phyloP scores from a whole-genome alignment of 1,140 invertebrate species.

The Eurosta solidaginis region DNA sequence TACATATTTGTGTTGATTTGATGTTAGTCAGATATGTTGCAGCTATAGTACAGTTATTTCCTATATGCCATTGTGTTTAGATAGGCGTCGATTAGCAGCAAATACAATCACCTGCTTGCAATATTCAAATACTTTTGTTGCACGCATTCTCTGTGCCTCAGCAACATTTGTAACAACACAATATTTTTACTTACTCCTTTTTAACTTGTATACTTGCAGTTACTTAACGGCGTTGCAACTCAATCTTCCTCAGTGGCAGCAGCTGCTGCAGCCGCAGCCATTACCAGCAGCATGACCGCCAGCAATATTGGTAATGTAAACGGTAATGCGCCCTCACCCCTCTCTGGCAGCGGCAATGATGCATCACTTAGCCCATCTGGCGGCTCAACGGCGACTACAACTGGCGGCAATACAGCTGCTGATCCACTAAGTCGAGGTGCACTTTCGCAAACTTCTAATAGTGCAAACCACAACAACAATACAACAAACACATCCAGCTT shows the following conservation, averaged over 20 bases:
- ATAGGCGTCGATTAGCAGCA: background rate
- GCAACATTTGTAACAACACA: background rate
- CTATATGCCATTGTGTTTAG: background rate
- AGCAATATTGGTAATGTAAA: background rate
- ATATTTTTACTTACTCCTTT: constrained; percentile 30
- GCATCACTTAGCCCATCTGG: constrained; percentile 67
- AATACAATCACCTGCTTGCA: constrained; percentile 44
- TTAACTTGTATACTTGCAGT: constrained; percentile 43
- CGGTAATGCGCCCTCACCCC: constrained; percentile 48
- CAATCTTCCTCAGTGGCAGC: constrained; percentile 25
- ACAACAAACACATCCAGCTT: constrained; percentile 2
- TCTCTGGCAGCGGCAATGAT: constrained; percentile 64
- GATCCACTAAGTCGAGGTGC: constrained; percentile 75
- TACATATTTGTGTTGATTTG: background rate
- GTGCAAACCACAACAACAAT: constrained; percentile 44
- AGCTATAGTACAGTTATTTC: background rate
- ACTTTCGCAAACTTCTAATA: constrained; percentile 67
- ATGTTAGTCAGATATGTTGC: background rate
- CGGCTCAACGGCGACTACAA: constrained; percentile 62
- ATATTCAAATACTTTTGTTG: background rate
- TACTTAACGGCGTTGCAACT: constrained; percentile 38
- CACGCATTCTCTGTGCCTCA: background rate
- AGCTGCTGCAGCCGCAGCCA: background rate
- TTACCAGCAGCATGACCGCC: background rate
- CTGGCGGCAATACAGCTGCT: constrained; percentile 56